Percentiles rank a stretch among this genome's conserved stretches.
These are phyloP conservation scores for Pseudomugil gertrudae DNA, from an alignment of 2,797 vertebrate genomes.

Conservation along the genomic window DNA sequence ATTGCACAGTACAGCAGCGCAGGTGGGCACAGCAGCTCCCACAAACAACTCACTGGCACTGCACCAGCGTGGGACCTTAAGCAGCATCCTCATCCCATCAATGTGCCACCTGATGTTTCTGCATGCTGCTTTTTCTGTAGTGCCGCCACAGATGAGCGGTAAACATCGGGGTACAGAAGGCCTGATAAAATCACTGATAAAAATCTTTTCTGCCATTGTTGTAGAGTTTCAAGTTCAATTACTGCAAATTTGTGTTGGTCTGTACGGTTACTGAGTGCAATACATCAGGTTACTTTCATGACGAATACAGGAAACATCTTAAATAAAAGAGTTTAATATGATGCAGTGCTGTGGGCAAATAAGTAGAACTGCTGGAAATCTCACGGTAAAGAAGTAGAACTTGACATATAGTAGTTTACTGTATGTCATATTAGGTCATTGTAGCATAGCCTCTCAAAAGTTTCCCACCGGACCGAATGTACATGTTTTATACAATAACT, in stretches of 20 bases:
- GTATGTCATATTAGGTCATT: slow-evolving; percentile 30
- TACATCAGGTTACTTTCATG: background rate
- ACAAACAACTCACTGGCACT: no score
- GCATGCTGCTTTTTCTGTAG: no score
- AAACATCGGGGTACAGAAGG: no score
- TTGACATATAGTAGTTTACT: background rate
- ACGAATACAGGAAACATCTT: background rate
- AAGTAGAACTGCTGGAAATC: slow-evolving; percentile 2
- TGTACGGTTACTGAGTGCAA: background rate
- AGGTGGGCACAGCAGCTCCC: no score
- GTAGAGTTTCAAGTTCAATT: background rate
- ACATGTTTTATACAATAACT: slow-evolving; percentile 64
- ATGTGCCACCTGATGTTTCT: no score
- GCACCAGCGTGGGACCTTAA: no score
- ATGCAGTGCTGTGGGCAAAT: background rate
- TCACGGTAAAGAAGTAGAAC: background rate
- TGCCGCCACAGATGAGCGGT: no score
- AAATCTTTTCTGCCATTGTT: background rate
- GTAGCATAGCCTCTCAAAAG: slow-evolving; percentile 33
- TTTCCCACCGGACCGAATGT: slow-evolving; percentile 42
- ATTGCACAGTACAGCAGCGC: no score
- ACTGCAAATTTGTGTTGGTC: background rate
- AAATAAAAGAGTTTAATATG: background rate
- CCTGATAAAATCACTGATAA: no score
- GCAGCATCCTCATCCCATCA: no score